Base-by-base conservation (phyloP, 1,140 invertebrate species). In the Drosophila jambulina region DNA sequence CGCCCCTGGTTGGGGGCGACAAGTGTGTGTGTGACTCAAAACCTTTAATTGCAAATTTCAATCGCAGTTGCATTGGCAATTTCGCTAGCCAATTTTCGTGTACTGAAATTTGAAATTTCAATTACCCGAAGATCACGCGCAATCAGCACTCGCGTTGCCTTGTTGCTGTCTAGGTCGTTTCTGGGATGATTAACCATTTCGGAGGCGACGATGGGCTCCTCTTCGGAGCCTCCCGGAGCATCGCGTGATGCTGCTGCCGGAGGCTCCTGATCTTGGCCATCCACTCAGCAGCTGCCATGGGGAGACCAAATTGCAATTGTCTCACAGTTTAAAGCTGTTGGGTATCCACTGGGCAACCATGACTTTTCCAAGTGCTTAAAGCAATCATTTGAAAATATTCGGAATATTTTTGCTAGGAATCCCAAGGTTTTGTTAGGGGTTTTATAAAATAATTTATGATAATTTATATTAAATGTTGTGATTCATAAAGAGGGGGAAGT, bases 101-200 rank as follows among this genome's bases (percentile, higher is more conserved):
- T 56, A 48, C 29, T 23, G 40, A 57, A 60, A 76, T 75, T 78
- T 84, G 74, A 84, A 87, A 87, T 87, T 87, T 87, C 80, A 87
- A 87, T 87, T 87, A 87, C 61, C 49, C 43, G 77, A 80, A 84
- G 77, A 87, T 87, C 83, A 90, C 77, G 83, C 68, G 84, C 84
- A 87, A 87, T 87, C 85, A 90, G 71, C 82, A 82, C 49, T 65
- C 46, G 21, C 29, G 38, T 27, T 56, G 56, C 29, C 40, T 62
- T 58, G 53, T 46, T 54, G 53, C 56, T 62, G 64, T 67, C 75
- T 75, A 78, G 69, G 68, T 74, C 60, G 60, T 69, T 81, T 49
- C 46, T 51, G 57, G 48, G 48, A 79, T 82, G 83, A 87, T 87
- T 85, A 82, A 87, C 74, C 74, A 82, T 62, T 56, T 70, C 21